Evolutionary conservation across 2,888 invertebrate genomes (phyloP).

Genomic region (Brachyopa scutellaris): DNA sequence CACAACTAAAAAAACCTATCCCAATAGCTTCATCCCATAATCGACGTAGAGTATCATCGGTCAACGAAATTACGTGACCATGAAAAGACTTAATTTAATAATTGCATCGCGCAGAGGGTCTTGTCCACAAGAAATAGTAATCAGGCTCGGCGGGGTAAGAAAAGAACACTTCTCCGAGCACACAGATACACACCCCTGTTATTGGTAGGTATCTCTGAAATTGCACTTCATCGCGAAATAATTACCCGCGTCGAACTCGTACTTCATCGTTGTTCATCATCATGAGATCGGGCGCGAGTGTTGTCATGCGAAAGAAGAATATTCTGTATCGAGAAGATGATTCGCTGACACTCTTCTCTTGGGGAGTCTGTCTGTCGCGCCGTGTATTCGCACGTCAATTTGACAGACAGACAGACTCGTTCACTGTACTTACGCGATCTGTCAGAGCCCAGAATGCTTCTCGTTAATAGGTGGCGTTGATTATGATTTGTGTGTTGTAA

Average conservation of each 20-base stretch:
- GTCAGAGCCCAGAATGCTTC: conserved; percentile 16
- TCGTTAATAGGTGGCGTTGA: conserved; percentile 38
- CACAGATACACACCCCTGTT: neutral
- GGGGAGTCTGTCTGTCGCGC: neutral
- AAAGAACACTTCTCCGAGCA: neutral
- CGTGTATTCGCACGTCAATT: conserved; percentile 54
- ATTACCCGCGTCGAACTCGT: conserved; percentile 29
- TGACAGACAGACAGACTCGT: neutral
- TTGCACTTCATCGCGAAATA: conserved; percentile 47
- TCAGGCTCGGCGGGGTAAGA: conserved; percentile 3
- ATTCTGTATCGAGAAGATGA: conserved; percentile 2
- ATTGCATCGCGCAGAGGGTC: conserved; percentile 10
- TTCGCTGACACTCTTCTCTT: conserved; percentile 47
- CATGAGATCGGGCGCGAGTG: conserved; percentile 11
- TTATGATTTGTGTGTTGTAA: conserved; percentile 35
- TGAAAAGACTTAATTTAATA: conserved; percentile 45
- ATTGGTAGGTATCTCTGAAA: conserved; percentile 49
- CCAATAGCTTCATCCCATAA: no score
- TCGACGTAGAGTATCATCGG: neutral
- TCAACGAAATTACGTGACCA: conserved; percentile 19
- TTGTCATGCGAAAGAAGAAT: conserved; percentile 35
- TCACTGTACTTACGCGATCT: conserved; percentile 21
- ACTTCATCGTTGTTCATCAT: neutral
- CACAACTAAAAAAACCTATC: no score
- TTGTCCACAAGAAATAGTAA: conserved; percentile 8